Evolutionary conservation across 1,140 invertebrate species (phyloP), one percentile per base, ranked within the genome.

Genomic region (Drosophila melanogaster): DNA sequence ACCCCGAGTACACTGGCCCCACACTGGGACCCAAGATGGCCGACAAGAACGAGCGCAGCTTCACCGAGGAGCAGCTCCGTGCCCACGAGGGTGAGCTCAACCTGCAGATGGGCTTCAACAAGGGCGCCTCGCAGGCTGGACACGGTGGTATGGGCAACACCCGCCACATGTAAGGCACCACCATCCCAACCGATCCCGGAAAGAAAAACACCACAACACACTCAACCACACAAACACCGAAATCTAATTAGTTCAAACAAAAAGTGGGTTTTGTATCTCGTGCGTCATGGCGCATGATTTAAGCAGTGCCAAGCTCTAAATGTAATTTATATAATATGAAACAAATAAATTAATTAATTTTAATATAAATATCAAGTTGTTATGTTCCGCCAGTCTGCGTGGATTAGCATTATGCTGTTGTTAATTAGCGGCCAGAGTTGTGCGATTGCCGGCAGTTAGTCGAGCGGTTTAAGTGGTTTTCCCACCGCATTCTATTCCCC

Each of bases 71-170:
- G 60, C 98, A 99, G 92, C 93, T 99, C 17, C 94, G 97, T 44
- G 97, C 97, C 3, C 96, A 96, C 66, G 97, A 99, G 91, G 96
- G 96, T 24, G 95, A 99, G 58, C 94, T 99, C 15, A 97, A 97
- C 87, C 94, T 99, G 11, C 98, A 99, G 93, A 98, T 98, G 96
- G 98, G 99, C 22, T 98, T 94, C 93, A 99, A 99, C 93, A 98
- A 99, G 92, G 96, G 97, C 35, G 97, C 97, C 11, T 96, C 95
- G 24, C 97, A 98, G 92, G 94, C 97, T 43, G 97, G 97, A 4
- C 95, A 95, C 57, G 97, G 97, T 60, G 95, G 96, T 57, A 97
- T 99, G 91, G 98, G 98, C 79, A 99, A 99, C 92, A 98, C 97
- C n/a, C 94, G 97, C 87, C 97, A 98, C 91, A 98, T 98, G 97